phyloP scores from a whole-genome alignment of 2,113 vertebrate genomes.

The Alectura lathami region DNA sequence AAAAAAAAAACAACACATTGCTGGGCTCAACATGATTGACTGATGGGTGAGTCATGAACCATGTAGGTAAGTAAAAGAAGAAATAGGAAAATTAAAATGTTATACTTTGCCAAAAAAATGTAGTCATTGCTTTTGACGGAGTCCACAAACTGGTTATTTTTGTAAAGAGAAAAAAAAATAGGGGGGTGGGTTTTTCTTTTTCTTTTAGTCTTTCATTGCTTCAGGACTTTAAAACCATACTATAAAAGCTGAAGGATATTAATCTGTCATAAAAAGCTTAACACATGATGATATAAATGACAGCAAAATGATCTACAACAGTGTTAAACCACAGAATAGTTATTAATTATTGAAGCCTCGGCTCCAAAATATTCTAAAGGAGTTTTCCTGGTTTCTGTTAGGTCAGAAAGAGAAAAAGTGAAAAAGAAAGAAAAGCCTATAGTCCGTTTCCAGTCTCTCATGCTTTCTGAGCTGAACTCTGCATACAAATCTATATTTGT shows the following conservation, averaged over 20 bases:
- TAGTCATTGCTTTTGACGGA: conserved; percentile 37
- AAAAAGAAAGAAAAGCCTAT: conserved; percentile 60
- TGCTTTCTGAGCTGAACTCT: conserved; percentile 59
- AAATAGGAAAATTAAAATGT: neutral
- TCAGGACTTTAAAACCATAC: conserved; percentile 49
- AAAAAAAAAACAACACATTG: neutral
- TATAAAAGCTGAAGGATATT: conserved; percentile 64
- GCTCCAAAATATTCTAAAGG: conserved; percentile 54
- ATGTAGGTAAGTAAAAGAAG: neutral
- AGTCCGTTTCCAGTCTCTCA: conserved; percentile 35
- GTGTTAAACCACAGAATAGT: conserved; percentile 64
- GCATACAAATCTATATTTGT: conserved; percentile 79
- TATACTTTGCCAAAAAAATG: neutral
- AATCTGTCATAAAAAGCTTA: conserved; percentile 70
- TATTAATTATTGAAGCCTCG: conserved; percentile 65
- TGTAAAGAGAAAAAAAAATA: neutral
- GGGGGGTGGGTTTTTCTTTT: neutral
- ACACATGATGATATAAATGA: conserved; percentile 52
- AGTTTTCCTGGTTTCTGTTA: conserved; percentile 57
- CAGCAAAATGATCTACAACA: conserved; percentile 61
- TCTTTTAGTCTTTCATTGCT: conserved; percentile 58
- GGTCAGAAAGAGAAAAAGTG: conserved; percentile 61
- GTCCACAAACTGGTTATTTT: conserved; percentile 38
- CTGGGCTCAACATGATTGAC: neutral
- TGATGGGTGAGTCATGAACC: neutral